A percentile compares a stretch with the other conserved stretches of the same genome.
These are phyloP conservation scores for Pelusios castaneus DNA, from an alignment of 2,113 vertebrate genomes.

Conservation along the genomic window DNA sequence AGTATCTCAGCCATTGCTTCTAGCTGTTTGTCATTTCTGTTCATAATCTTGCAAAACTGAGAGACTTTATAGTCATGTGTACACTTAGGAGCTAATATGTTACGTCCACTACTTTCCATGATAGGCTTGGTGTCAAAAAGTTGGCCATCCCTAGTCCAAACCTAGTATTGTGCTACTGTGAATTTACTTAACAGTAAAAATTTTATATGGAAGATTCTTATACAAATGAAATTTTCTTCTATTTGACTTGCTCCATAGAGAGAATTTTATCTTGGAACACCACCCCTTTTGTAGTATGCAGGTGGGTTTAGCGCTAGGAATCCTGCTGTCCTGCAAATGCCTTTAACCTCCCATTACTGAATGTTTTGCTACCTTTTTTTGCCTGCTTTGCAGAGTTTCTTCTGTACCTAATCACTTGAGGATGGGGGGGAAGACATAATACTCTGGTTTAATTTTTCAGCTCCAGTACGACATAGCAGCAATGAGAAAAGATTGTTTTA, in stretches of 20 bases:
- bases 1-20: not conserved
- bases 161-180: fast-evolving
- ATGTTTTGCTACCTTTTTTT: fast-evolving
- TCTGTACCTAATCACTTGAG: not conserved
- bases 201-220: not conserved
- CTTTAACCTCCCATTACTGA: fast-evolving
- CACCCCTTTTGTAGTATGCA: not conserved
- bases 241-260: not conserved
- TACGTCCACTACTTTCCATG: not conserved
- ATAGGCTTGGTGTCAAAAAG: not conserved
- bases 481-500: constrained; percentile 90
- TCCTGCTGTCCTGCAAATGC: not conserved
- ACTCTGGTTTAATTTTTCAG: constrained; percentile 72
- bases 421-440: fast-evolving
- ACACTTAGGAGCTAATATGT: not conserved
- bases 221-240: not conserved
- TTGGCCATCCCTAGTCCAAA: not conserved
- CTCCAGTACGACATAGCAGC: constrained; percentile 84
- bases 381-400: fast-evolving
- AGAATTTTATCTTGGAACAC: not conserved
- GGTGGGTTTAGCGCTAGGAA: not conserved
- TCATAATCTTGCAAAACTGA: not conserved
- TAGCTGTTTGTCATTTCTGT: not conserved
- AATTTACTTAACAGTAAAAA: not conserved
- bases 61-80: not conserved